These are phyloP conservation scores for Paramuricea clavata DNA, from an alignment of 92 coral and sea anemone species.

Conservation along the genomic window DNA sequence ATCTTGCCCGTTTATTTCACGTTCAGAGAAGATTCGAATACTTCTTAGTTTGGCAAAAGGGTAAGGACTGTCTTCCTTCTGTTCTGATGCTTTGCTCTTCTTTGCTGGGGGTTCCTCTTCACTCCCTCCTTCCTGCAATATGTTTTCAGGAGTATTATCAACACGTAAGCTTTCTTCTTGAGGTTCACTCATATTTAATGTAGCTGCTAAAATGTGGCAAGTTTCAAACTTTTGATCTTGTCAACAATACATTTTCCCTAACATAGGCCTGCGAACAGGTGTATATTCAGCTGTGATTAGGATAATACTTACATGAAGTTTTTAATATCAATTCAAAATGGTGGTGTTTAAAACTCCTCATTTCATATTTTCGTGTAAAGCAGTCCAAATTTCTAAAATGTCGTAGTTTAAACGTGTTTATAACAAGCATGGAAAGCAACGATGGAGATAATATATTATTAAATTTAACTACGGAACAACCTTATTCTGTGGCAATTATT, in stretches of 20 bases:
- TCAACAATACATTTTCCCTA: too few species aligned
- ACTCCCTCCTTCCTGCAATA: neutral
- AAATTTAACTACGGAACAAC: neutral
- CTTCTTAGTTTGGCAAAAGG: slow-evolving; percentile 93
- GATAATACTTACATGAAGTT: neutral
- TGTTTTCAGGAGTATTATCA: neutral
- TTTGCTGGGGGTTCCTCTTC: slow-evolving; percentile 59
- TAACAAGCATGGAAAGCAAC: neutral
- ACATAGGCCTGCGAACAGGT: slow-evolving; percentile 23
- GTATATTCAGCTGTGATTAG: neutral
- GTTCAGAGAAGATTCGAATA: slow-evolving; percentile 93
- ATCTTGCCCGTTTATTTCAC: slow-evolving; percentile 96
- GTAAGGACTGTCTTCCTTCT: slow-evolving; percentile 74
- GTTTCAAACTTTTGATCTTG: too few species aligned
- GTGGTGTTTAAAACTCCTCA: neutral
- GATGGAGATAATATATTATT: slow-evolving; percentile 6
- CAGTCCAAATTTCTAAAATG: neutral
- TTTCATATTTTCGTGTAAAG: too few species aligned
- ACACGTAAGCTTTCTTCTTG: neutral
- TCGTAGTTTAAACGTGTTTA: neutral
- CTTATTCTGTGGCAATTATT: neutral
- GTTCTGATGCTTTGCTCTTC: slow-evolving; percentile 33
- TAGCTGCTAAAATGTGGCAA: neutral
- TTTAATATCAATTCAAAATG: neutral
- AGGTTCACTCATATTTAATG: neutral